Conservation (phyloP, 2,797 vertebrate genomes). For the Pelochelys cantorii region DNA sequence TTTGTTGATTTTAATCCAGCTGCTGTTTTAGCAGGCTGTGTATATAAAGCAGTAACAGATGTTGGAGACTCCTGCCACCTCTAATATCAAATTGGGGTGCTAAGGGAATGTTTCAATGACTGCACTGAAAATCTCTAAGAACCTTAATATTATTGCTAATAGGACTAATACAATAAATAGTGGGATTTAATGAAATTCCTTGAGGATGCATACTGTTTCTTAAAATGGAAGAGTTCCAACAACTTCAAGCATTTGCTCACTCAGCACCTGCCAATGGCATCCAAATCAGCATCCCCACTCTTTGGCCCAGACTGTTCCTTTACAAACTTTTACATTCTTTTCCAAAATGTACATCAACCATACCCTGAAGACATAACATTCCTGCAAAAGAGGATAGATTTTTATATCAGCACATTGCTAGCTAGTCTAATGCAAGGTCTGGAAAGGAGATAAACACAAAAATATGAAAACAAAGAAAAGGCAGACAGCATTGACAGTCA, state of each 20-base stretch:
- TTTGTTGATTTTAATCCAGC: background rate
- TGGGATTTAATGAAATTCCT: background rate
- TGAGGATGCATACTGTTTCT: background rate
- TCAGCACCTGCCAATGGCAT: background rate
- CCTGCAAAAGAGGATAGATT: background rate
- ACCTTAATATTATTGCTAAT: background rate
- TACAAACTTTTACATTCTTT: background rate
- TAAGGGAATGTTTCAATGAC: background rate
- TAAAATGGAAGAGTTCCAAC: background rate
- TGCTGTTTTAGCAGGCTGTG: background rate
- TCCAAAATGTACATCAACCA: background rate
- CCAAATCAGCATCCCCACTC: background rate
- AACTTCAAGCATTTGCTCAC: background rate
- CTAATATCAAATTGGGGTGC: background rate
- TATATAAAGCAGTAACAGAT: background rate
- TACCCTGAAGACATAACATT: background rate
- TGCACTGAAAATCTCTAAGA: background rate
- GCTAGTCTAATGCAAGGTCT: fast-evolving
- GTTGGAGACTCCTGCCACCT: background rate
- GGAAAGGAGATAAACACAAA: background rate
- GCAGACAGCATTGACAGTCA: background rate
- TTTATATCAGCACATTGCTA: background rate
- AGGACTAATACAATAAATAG: background rate
- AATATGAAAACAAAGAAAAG: background rate
- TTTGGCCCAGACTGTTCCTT: background rate